These are phyloP conservation scores for Ammodytes dubius DNA, from an alignment of 2,113 vertebrate genomes.

Conservation along the genomic window DNA sequence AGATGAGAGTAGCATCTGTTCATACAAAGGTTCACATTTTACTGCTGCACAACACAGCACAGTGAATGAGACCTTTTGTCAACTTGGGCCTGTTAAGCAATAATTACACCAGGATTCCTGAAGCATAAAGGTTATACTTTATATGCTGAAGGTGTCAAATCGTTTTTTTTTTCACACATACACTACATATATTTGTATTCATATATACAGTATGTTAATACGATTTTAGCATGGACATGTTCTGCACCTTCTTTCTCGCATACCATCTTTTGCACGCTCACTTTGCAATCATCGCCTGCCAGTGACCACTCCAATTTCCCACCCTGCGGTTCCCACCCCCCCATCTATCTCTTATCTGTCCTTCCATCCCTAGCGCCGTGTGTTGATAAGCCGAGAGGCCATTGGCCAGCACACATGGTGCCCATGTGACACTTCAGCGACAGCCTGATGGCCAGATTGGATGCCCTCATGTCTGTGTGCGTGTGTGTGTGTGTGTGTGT, in stretches of 20 bases:
- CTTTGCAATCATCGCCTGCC: constrained; percentile 63
- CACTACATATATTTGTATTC: background rate
- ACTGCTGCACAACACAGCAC: constrained; percentile 52
- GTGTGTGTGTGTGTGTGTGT: constrained; percentile 45
- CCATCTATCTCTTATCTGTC: constrained; percentile 74
- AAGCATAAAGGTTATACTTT: constrained; percentile 69
- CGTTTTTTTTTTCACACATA: background rate
- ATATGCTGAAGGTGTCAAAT: constrained; percentile 50
- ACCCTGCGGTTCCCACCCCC: constrained; percentile 63
- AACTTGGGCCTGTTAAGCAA: constrained; percentile 71
- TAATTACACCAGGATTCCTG: constrained; percentile 78
- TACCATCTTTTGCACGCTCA: constrained; percentile 46
- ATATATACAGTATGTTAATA: constrained; percentile 3
- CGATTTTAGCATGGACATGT: constrained; percentile 24
- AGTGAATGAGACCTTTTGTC: constrained; percentile 78
- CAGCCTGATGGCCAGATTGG: constrained; percentile 82
- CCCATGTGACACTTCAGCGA: constrained; percentile 81
- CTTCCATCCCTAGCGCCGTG: constrained; percentile 74
- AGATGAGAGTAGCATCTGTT: constrained; percentile 55
- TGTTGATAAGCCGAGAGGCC: constrained; percentile 80
- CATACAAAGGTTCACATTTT: constrained; percentile 77
- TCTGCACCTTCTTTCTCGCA: constrained; percentile 39
- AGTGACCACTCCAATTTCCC: constrained; percentile 42
- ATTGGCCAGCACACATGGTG: constrained; percentile 77
- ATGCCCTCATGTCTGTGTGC: constrained; percentile 52